Percentiles rank a stretch among this genome's conserved stretches.
Evolutionary conservation across 2,797 vertebrate species (phyloP).

Genomic region (Microcaecilia unicolor): DNA sequence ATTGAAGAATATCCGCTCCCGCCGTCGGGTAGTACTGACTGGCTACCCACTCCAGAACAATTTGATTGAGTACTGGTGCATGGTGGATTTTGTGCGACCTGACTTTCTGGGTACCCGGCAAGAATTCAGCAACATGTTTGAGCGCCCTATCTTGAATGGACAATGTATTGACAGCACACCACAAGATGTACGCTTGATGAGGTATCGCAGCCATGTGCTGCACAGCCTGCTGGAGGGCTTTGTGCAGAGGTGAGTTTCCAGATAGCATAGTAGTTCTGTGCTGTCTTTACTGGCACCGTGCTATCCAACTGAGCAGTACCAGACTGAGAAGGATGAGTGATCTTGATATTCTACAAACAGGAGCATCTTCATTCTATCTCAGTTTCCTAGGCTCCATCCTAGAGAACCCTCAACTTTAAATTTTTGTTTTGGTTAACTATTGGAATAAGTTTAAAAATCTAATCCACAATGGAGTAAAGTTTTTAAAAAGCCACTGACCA

Average conservation of each 20-base stretch:
- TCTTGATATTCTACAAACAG: too few relatives aligned
- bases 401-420: too few relatives aligned
- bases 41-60: slow-evolving; percentile 98
- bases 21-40: slow-evolving; percentile 83
- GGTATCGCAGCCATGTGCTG: slow-evolving; percentile 92
- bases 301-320: too few relatives aligned
- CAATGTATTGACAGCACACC: slow-evolving; percentile 94
- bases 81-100: slow-evolving; percentile 96
- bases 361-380: too few relatives aligned
- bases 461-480: too few relatives aligned
- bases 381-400: too few relatives aligned
- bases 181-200: slow-evolving; percentile 87
- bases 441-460: too few relatives aligned
- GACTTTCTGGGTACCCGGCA: slow-evolving; percentile 90
- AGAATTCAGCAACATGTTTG: slow-evolving; percentile 98
- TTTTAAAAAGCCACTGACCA: too few relatives aligned
- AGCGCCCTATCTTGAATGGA: slow-evolving; percentile 91
- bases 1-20: slow-evolving; percentile 91
- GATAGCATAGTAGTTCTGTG: too few relatives aligned
- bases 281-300: too few relatives aligned
- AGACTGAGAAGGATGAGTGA: too few relatives aligned
- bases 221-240: slow-evolving; percentile 94
- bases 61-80: slow-evolving; percentile 96
- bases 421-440: too few relatives aligned
- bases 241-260: slow-evolving; percentile 93